phyloP scores from a whole-genome alignment of 2,797 vertebrate species.

The Lerista edwardsae region DNA sequence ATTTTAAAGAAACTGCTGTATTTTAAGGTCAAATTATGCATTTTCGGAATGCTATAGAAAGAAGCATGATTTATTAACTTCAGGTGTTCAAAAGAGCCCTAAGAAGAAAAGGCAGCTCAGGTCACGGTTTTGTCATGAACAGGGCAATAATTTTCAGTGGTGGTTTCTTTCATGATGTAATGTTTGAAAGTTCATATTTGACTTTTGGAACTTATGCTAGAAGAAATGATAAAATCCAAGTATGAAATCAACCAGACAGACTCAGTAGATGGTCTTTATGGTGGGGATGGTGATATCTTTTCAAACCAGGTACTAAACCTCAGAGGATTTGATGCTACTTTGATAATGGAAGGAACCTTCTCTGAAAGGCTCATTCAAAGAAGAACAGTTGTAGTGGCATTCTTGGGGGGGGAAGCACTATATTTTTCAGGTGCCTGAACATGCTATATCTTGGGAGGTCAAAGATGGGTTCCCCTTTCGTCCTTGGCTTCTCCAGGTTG shows the following conservation, averaged over 20 bases:
- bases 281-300: neutral
- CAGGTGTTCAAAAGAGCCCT: neutral
- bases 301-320: neutral
- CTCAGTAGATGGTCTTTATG: neutral
- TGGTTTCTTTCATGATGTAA: neutral
- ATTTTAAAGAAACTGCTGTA: conserved; percentile 4
- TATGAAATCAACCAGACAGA: neutral
- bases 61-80: conserved; percentile 1
- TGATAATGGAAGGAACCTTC: no score
- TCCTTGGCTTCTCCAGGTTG: neutral
- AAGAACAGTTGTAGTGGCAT: no score
- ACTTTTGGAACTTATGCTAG: neutral
- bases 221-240: neutral
- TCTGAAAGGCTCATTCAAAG: no score
- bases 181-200: neutral
- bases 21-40: conserved; percentile 19
- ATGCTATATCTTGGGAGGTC: conserved; percentile 10
- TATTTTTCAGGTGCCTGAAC: no score
- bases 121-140: neutral
- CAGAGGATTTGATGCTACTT: no score
- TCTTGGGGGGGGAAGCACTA: no score
- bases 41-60: neutral
- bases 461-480: neutral
- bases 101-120: neutral
- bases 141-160: neutral